phyloP scores from a whole-genome alignment of 2,888 invertebrate species.

The Polietes domitor region DNA sequence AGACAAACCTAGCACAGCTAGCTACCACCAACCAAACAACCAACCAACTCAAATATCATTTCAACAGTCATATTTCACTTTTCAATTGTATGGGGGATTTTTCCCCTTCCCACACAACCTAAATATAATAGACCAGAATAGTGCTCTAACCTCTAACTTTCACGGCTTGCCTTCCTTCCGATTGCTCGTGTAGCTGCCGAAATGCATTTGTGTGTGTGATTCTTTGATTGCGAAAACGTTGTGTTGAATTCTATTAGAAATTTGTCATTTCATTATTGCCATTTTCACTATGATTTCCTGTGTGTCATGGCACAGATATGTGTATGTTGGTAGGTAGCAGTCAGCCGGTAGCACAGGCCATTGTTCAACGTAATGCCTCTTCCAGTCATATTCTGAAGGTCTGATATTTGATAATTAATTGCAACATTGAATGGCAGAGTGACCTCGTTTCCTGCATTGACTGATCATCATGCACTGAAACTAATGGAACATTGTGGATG shows the following conservation, averaged over 20 bases:
- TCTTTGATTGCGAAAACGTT: constrained; percentile 8
- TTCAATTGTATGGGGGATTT: constrained; percentile 24
- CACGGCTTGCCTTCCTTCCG: neutral
- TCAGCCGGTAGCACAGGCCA: neutral
- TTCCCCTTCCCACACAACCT: neutral
- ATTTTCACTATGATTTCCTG: neutral
- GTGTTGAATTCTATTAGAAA: constrained; percentile 1
- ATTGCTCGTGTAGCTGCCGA: neutral
- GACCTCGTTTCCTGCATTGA: neutral
- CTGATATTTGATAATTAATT: neutral
- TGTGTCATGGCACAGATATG: neutral
- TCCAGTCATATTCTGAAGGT: neutral
- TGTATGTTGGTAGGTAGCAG: neutral
- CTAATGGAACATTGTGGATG: too few species aligned
- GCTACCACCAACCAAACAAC: neutral
- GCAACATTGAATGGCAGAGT: neutral
- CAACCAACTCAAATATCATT: constrained; percentile 10
- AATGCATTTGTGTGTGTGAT: constrained; percentile 12
- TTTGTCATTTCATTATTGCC: neutral
- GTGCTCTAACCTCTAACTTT: neutral
- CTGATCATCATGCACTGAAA: too few species aligned
- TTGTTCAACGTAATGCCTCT: neutral
- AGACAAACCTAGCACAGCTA: neutral
- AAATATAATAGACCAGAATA: neutral
- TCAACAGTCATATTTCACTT: neutral